Evolutionary conservation across 2,888 invertebrate genomes (phyloP).

Genomic region (Morinoia aosen): DNA sequence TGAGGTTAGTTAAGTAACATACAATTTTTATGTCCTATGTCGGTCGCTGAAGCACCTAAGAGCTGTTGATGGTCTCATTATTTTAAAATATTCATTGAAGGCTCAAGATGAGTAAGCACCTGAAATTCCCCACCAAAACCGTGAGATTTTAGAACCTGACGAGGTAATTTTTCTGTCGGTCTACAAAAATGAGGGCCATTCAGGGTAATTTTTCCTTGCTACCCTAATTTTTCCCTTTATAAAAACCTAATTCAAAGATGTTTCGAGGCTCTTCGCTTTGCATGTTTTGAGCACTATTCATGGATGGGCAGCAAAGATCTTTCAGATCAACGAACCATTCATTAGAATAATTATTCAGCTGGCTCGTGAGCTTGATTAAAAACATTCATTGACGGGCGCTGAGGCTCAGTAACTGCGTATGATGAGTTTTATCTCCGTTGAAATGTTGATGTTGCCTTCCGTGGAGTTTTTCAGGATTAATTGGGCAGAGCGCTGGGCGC

Average conservation of each 20-base stretch:
- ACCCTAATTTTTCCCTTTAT: background rate
- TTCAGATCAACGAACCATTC: conserved; percentile 11
- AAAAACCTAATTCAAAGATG: background rate
- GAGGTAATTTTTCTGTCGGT: background rate
- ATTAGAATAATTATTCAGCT: conserved; percentile 5
- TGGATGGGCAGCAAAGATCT: background rate
- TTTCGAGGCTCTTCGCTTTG: background rate
- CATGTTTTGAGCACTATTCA: background rate
- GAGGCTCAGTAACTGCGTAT: background rate
- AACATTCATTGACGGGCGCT: background rate
- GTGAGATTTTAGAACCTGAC: background rate
- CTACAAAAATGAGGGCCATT: background rate
- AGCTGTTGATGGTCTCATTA: background rate
- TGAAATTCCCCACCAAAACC: background rate
- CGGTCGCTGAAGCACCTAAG: background rate
- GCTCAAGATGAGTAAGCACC: conserved; percentile 12
- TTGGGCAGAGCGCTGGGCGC: background rate
- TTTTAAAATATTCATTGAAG: background rate
- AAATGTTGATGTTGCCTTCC: background rate
- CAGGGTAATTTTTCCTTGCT: background rate
- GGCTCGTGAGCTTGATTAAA: background rate
- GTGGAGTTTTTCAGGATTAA: background rate
- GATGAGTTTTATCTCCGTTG: background rate
- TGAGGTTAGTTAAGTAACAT: background rate
- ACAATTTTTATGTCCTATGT: background rate